These are phyloP conservation scores for Illadopsis cleaveri DNA, from an alignment of 2,113 vertebrate species.

Conservation along the genomic window DNA sequence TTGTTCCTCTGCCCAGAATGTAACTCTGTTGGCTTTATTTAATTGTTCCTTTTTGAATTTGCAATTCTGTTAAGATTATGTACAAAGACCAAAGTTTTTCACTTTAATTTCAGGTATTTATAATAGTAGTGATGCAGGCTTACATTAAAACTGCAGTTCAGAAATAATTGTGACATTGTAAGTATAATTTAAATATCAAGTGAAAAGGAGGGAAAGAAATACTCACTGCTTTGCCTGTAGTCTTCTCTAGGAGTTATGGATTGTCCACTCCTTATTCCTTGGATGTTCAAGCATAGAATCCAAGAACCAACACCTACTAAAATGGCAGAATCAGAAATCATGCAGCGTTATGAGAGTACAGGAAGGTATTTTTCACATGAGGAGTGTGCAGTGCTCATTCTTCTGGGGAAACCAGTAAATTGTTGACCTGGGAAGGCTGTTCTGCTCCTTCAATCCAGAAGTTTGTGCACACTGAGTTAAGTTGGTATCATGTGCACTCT, in stretches of 20 bases:
- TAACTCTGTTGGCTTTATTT: not conserved
- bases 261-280: not conserved
- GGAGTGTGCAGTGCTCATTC: not conserved
- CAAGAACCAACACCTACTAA: not conserved
- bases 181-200: not conserved
- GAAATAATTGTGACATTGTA: not conserved
- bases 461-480: fast-evolving
- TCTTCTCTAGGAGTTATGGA: not conserved
- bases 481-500: fast-evolving
- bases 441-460: not conserved
- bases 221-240: fast-evolving
- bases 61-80: not conserved
- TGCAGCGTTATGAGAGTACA: not conserved
- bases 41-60: not conserved
- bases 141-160: not conserved
- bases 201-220: not conserved
- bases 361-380: not conserved
- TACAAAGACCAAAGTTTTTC: not conserved
- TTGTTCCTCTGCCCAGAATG: not conserved
- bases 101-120: not conserved
- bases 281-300: not conserved
- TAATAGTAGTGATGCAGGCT: not conserved
- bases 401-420: not conserved
- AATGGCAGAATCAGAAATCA: not conserved
- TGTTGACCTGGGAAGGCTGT: not conserved